Conservation (phyloP, 2,113 vertebrate genomes). For the Gymnogyps californianus region DNA sequence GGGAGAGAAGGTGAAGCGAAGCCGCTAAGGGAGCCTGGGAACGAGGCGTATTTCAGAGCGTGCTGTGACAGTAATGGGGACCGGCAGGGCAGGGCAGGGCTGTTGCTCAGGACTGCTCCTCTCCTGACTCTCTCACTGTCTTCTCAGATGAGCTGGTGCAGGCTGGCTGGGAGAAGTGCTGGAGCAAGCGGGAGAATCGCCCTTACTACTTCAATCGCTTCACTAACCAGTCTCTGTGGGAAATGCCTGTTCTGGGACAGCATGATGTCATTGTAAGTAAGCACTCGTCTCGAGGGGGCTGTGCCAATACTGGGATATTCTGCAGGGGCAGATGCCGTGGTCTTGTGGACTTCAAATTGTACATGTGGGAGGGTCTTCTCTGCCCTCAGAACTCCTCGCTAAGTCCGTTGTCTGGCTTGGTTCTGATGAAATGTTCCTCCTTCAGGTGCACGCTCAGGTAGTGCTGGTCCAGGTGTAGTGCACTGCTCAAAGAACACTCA, state of each 20-base stretch:
- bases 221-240: constrained; percentile 98
- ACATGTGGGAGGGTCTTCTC: neutral
- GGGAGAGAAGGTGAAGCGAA: neutral
- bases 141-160: constrained; percentile 92
- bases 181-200: constrained; percentile 95
- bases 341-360: neutral
- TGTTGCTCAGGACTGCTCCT: neutral
- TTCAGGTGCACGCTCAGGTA: neutral
- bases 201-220: constrained; percentile 98
- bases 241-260: constrained; percentile 94
- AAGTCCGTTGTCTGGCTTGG: fast-evolving
- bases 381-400: neutral
- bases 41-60: fast-evolving
- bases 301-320: neutral
- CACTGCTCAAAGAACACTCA: neutral
- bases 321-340: fast-evolving
- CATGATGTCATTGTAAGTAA: constrained; percentile 95
- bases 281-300: fast-evolving
- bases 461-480: neutral
- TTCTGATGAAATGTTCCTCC: neutral
- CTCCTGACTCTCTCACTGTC: neutral
- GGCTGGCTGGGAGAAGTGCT: constrained; percentile 97
- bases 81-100: neutral
- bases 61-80: neutral
- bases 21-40: neutral